Percentiles rank a stretch among this genome's conserved stretches.
Conservation (phyloP, 1,140 invertebrate genomes). For the Monomorium pharaonis region DNA sequence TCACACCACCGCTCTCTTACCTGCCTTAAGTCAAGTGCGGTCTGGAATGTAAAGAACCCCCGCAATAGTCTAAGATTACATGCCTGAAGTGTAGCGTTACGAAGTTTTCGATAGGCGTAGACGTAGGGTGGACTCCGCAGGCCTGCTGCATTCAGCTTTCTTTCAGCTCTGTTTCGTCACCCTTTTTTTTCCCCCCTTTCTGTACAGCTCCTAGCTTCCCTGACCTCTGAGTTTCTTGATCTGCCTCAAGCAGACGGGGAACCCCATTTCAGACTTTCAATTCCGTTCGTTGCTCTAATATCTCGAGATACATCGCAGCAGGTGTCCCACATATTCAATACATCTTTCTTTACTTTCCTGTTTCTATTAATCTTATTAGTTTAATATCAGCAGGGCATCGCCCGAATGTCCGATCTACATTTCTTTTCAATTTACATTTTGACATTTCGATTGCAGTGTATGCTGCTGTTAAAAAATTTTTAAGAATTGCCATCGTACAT, state of each 20-base stretch:
- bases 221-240: constrained; percentile 60
- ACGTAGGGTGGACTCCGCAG: constrained; percentile 27
- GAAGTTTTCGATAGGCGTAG: constrained; percentile 66
- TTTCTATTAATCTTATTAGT: not conserved
- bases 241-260: constrained; percentile 30
- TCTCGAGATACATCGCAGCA: not conserved
- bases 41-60: constrained; percentile 73
- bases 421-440: not conserved
- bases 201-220: constrained; percentile 10
- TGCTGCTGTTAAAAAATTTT: not conserved
- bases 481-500: not conserved
- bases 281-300: constrained; percentile 1
- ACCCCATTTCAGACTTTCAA: constrained; percentile 7
- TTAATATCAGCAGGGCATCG: not conserved
- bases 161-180: constrained; percentile 40
- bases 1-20: constrained; percentile 43
- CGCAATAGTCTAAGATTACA: constrained; percentile 74
- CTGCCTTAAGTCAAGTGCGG: constrained; percentile 68
- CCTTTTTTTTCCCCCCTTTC: constrained; percentile 41
- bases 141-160: constrained; percentile 9
- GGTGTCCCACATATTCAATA: constrained; percentile 4
- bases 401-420: not conserved
- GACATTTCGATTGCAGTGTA: not conserved
- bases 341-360: not conserved
- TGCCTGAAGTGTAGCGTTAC: constrained; percentile 64